phyloP scores from a whole-genome alignment of 2,888 invertebrate genomes.

The Ryuthela nishihirai region DNA sequence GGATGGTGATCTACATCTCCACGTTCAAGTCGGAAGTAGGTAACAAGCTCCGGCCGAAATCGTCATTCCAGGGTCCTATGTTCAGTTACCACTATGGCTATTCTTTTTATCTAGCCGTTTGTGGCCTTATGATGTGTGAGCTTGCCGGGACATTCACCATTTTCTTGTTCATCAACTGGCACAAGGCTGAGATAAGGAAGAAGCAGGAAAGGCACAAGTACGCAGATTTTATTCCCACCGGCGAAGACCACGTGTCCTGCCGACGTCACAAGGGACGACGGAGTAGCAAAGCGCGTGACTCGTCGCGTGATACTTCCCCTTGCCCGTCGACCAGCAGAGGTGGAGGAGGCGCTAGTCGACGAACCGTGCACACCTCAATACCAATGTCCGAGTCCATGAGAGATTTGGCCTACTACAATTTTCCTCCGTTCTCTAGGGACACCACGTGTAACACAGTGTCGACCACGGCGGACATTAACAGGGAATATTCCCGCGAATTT shows the following conservation, averaged over 20 bases:
- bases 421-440: slow-evolving; percentile 42
- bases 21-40: slow-evolving; percentile 87
- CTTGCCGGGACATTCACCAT: slow-evolving; percentile 80
- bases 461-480: slow-evolving; percentile 43
- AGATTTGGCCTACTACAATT: slow-evolving; percentile 44
- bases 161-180: slow-evolving; percentile 78
- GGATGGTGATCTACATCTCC: slow-evolving; percentile 88
- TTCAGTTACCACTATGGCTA: slow-evolving; percentile 64
- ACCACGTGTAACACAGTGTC: slow-evolving; percentile 44
- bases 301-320: slow-evolving; percentile 29
- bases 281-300: slow-evolving; percentile 20
- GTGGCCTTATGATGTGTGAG: slow-evolving; percentile 78
- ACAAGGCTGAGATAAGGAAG: slow-evolving; percentile 47
- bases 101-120: slow-evolving; percentile 78
- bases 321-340: slow-evolving; percentile 16
- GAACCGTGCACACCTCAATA: slow-evolving; percentile 29
- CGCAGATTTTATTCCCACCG: slow-evolving; percentile 6
- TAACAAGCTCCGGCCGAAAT: slow-evolving; percentile 75
- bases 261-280: slow-evolving; percentile 37
- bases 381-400: slow-evolving; percentile 44
- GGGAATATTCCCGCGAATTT: slow-evolving; percentile 43
- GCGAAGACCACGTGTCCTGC: slow-evolving; percentile 31
- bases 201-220: slow-evolving; percentile 29
- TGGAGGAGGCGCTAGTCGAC: too few relatives aligned
- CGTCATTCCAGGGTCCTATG: slow-evolving; percentile 60